These are phyloP conservation scores for Hymenopus coronatus DNA, from an alignment of 2,888 invertebrate genomes.

Conservation along the genomic window DNA sequence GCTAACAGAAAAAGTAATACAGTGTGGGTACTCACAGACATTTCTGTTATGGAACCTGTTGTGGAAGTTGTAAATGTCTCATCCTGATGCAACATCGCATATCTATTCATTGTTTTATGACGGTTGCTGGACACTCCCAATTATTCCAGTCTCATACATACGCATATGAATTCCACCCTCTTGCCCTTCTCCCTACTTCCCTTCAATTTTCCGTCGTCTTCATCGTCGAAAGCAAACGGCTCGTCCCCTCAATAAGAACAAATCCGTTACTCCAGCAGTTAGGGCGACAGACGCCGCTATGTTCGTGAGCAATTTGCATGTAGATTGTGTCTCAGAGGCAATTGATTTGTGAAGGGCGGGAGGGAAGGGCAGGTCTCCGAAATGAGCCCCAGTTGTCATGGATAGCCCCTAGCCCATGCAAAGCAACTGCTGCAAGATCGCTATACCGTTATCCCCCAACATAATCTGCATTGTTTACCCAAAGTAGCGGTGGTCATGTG, in stretches of 20 bases:
- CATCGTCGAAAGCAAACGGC: neutral
- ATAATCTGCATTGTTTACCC: neutral
- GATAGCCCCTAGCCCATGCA: neutral
- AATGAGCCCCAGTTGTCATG: neutral
- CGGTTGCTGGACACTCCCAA: neutral
- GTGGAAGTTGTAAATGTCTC: neutral
- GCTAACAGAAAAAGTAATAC: too few species aligned
- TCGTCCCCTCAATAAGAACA: neutral
- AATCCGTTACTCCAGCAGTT: neutral
- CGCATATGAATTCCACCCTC: neutral
- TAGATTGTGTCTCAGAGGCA: slow-evolving; percentile 12
- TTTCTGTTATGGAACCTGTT: too few species aligned
- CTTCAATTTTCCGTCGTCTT: neutral
- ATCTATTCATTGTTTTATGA: neutral
- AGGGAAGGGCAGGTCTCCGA: neutral
- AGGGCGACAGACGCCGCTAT: neutral
- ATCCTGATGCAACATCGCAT: neutral
- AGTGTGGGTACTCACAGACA: too few species aligned
- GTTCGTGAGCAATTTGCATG: slow-evolving; percentile 14
- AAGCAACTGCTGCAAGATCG: neutral
- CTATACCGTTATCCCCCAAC: neutral
- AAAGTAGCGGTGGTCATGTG: neutral
- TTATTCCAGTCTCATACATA: neutral
- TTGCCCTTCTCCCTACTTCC: neutral
- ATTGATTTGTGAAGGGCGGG: neutral